Percentiles rank a stretch among this genome's conserved stretches.
Evolutionary conservation across 2,797 vertebrate genomes (phyloP).

Genomic region (Pipistrellus nathusii): DNA sequence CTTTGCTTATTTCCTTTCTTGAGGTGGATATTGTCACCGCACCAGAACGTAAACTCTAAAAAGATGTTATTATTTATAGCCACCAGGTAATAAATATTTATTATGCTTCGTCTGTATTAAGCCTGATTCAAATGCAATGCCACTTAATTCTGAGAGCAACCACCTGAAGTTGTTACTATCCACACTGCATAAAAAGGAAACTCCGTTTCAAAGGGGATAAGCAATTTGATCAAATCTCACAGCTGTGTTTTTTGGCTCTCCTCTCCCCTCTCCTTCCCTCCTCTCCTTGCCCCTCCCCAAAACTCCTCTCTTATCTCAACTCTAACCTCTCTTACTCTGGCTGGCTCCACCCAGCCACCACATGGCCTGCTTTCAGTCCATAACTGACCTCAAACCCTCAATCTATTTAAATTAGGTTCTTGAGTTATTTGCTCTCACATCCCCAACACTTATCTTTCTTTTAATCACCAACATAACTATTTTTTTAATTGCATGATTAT

Average conservation of each 20-base stretch:
- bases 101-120: background rate
- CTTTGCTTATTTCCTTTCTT: background rate
- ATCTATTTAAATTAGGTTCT: background rate
- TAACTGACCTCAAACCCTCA: background rate
- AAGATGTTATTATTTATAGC: background rate
- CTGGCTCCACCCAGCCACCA: background rate
- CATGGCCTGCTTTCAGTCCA: background rate
- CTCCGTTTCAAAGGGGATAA: background rate
- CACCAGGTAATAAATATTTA: background rate
- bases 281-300: background rate
- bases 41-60: background rate
- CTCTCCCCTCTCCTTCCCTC: background rate
- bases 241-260: background rate
- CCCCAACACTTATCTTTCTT: background rate
- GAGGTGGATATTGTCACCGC: background rate
- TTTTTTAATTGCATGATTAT: background rate
- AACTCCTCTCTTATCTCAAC: background rate
- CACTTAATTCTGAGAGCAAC: background rate
- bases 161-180: background rate
- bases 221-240: background rate
- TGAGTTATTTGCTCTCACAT: background rate
- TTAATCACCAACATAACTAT: background rate
- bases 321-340: background rate
- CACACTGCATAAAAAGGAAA: background rate
- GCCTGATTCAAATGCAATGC: background rate